These are phyloP conservation scores for Mormyrus iriodes DNA, from an alignment of 2,113 vertebrate species.

Conservation along the genomic window DNA sequence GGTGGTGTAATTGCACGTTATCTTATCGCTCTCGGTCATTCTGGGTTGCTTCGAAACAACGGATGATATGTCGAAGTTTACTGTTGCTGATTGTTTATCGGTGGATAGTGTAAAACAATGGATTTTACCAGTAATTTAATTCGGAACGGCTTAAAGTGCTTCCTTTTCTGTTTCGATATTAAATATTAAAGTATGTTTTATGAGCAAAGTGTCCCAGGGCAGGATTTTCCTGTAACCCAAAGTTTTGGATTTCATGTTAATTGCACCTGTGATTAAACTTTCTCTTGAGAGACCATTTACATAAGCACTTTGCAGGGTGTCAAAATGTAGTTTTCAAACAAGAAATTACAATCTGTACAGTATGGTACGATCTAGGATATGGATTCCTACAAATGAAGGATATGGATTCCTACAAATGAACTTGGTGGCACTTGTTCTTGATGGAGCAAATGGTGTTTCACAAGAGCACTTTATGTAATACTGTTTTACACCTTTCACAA, in stretches of 20 bases:
- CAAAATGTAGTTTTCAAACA: background rate
- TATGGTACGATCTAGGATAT: background rate
- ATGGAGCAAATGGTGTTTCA: background rate
- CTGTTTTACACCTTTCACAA: background rate
- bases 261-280: background rate
- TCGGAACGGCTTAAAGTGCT: background rate
- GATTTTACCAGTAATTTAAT: background rate
- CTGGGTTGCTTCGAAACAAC: background rate
- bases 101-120: background rate
- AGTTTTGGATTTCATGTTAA: background rate
- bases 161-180: background rate
- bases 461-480: background rate
- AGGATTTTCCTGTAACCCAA: background rate
- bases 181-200: background rate
- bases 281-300: background rate
- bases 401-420: no score
- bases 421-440: background rate
- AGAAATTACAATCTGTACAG: background rate
- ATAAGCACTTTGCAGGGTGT: background rate
- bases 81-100: background rate
- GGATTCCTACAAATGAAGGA: no score
- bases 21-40: background rate
- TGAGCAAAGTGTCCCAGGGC: background rate
- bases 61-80: background rate
- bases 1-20: background rate